Percentiles rank a stretch among this genome's conserved stretches.
phyloP scores from a whole-genome alignment of 2,113 vertebrate genomes.

The Oreotrochilus melanogaster region DNA sequence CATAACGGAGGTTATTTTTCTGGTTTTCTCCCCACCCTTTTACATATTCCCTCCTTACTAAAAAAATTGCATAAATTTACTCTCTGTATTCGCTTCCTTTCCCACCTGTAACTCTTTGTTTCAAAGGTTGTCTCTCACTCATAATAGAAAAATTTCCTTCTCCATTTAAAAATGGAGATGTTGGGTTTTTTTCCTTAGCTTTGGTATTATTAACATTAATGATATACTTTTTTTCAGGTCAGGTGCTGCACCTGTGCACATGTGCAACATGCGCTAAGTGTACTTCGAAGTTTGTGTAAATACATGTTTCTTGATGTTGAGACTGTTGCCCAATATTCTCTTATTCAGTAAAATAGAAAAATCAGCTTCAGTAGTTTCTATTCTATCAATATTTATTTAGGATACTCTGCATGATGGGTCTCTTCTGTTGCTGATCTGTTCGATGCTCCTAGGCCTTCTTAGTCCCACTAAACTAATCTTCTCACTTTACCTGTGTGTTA shows the following conservation, averaged over 20 bases:
- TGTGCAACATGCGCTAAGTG: not conserved
- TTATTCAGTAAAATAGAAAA: not conserved
- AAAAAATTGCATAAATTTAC: not conserved
- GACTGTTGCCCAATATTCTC: not conserved
- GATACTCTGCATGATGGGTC: not conserved
- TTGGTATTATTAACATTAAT: not conserved
- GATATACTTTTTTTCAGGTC: not conserved
- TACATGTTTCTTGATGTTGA: not conserved
- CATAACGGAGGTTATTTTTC: not conserved
- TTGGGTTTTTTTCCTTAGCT: not conserved
- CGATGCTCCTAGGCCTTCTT: not conserved
- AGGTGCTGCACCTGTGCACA: rapidly evolving
- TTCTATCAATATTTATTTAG: not conserved
- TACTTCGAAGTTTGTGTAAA: not conserved
- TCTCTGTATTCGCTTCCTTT: not conserved
- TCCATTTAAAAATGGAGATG: not conserved
- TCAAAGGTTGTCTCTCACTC: not conserved
- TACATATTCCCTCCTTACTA: not conserved
- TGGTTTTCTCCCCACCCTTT: rapidly evolving
- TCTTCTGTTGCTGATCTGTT: not conserved
- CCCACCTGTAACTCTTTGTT: not conserved
- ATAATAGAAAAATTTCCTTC: not conserved
- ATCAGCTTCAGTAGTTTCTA: not conserved
- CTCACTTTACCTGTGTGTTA: not conserved
- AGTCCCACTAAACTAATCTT: not conserved